Evolutionary conservation across 2,888 invertebrate species (phyloP), one percentile per base, ranked within the genome.

Genomic region (Pelosia muscerda): DNA sequence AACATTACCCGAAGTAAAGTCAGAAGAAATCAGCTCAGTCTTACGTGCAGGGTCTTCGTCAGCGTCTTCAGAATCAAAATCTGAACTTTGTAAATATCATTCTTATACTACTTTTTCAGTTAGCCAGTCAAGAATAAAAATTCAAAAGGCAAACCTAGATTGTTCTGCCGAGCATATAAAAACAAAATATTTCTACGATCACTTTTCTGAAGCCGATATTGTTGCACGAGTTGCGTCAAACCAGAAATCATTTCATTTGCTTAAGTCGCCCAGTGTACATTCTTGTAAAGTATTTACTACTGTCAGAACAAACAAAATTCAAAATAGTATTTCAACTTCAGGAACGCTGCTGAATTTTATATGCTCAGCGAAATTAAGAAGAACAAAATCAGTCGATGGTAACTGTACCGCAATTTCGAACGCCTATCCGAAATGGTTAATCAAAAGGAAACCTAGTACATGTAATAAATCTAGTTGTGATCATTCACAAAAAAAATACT

Each of bases 311-410:
- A 54, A 64, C 26, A 9, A 42, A 56, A 42, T 9, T 5, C 38
- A 49, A 9, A 22, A 42, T 26, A 62, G 28, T 22, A 5, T 49
- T 2, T 49, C 49, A n/a, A 31, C 11, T 54, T 42, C 57, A n/a
- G 25, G n/a, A 25, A 42, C 15, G 22, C 28, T 28, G 42, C 15
- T 38, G 19, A 49, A 28, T 26, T 22, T 57, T 38, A 9, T 38
- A 9, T 63, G 31, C 23, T 63, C 62, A 31, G 19, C 62, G 42
- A 26, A 56, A 22, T 42, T 64, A 49, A 57, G 56, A 38, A 64
- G 57, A 57, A 28, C 57, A 22, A 57, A 64, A 49, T 64, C 64
- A 1, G 28, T 28, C 38, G 57, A 28, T 10, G 13, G 26, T 23
- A 22, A 9, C 4, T n/a, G 10, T 31, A 13, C 25, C 19, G 26